Evolutionary conservation across 2,888 invertebrate species (phyloP).

Genomic region (Merodon equestris): DNA sequence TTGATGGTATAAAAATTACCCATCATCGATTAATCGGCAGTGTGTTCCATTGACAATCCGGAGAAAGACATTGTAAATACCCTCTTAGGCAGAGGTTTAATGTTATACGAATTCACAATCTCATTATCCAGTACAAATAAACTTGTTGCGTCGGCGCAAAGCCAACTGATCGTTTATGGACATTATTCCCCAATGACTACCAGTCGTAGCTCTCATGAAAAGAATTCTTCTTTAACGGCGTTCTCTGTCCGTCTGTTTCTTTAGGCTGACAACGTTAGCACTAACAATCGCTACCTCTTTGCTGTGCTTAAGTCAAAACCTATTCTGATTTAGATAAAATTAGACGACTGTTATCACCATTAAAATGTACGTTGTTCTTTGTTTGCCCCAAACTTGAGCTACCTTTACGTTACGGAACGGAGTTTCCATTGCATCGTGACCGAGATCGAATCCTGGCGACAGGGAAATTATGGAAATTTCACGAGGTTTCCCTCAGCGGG

Average conservation of each 20-base stretch:
- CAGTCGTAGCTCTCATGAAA: constrained; percentile 53
- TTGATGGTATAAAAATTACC: constrained; percentile 70
- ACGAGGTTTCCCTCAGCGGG: too few species aligned
- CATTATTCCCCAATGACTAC: constrained; percentile 43
- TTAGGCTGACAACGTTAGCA: constrained; percentile 68
- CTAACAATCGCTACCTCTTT: constrained; percentile 70
- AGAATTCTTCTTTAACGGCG: constrained; percentile 57
- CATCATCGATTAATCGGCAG: constrained; percentile 68
- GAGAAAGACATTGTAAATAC: constrained; percentile 9
- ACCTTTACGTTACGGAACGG: constrained; percentile 74
- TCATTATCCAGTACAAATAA: constrained; percentile 41
- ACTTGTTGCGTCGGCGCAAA: constrained; percentile 55
- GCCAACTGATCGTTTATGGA: constrained; percentile 43
- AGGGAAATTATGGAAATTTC: too few species aligned
- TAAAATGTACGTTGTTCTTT: constrained; percentile 51
- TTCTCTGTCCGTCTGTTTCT: constrained; percentile 63
- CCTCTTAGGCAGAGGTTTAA: constrained; percentile 34
- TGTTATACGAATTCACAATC: constrained; percentile 19
- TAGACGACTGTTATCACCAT: constrained; percentile 52
- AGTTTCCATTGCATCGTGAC: too few species aligned
- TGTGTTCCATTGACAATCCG: constrained; percentile 29
- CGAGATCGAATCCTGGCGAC: too few species aligned
- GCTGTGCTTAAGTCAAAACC: constrained; percentile 71
- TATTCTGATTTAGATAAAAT: constrained; percentile 68
- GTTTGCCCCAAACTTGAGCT: constrained; percentile 69